Base-by-base conservation (phyloP, 2,113 vertebrate species). In the Rhinogobius similis region DNA sequence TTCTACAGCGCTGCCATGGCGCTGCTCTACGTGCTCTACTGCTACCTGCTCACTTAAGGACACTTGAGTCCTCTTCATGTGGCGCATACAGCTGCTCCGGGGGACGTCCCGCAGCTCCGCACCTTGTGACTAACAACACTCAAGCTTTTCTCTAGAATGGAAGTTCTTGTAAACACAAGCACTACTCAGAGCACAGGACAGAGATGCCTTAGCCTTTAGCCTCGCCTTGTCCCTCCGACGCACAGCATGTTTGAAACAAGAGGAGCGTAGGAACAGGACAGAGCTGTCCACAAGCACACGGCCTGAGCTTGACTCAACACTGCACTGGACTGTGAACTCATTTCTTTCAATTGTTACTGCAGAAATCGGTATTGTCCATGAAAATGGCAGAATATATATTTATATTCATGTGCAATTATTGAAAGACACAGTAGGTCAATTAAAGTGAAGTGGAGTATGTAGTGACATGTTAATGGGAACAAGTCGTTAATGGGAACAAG, bases 1-100 rank as follows among this genome's bases (percentile, higher is more conserved):
- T 96, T 96, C 93, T 95, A 96, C 90, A 87, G 91, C 61, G 85
- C 69, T 38, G 77, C 87, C 90, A 95, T 95, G 95, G 83, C 86
- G 74, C 93, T 96, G 84, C 90, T 96, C 81, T 95, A 90, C 91
- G 65, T 90, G 72, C 70, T 92, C 64, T 93, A 92, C 91, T 80
- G 79, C 84, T 83, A 76, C 79, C 76, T 93, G 75, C 79, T 90
- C 13, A 70, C 63, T 74, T 93, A 92, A 77, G 79, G 74, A 61
- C 46, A 46, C 66, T 7, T 12, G 7, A 11, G 16, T 10, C 55
- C 23, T 56, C 24, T 55, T 26, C 53, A 27, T 68, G 58, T 62
- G 70, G 32, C 56, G 18, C 7, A 26, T 36, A 39, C n/a, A 53
- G 48, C 65, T 70, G 75, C 81, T 78, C 70, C 68, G 2, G 21